Conservation (phyloP, 2,888 invertebrate species). For the Rhamnusium bicolor region DNA sequence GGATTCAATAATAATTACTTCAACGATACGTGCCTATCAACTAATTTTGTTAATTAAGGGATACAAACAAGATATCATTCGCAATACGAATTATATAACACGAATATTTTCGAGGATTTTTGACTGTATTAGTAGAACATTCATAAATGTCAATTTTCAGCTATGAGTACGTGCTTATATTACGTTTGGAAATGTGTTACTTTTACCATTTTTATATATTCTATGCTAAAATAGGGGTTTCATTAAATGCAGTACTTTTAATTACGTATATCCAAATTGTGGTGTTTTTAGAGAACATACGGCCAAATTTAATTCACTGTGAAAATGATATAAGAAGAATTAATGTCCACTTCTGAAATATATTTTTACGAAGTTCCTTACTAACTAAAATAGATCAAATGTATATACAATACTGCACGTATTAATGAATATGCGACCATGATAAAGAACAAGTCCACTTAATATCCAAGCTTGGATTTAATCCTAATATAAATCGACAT, state of each 20-base stretch:
- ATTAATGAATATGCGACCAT: no score
- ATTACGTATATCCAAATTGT: background rate
- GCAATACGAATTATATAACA: conserved; percentile 32
- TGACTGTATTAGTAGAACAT: conserved; percentile 22
- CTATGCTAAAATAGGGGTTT: background rate
- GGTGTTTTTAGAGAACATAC: background rate
- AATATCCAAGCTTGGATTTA: no score
- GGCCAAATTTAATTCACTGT: background rate
- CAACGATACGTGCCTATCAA: conserved; percentile 41
- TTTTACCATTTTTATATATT: background rate
- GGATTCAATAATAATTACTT: conserved; percentile 38
- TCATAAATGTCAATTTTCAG: conserved; percentile 21
- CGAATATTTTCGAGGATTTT: conserved; percentile 36
- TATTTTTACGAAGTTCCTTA: no score
- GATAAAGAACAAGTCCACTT: no score
- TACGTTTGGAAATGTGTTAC: background rate
- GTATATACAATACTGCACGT: no score
- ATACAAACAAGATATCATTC: conserved; percentile 40
- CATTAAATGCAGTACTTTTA: background rate
- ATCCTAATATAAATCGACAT: no score
- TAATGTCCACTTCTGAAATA: no score
- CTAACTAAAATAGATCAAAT: no score
- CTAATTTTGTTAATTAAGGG: conserved; percentile 42
- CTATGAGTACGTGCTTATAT: conserved; percentile 21
- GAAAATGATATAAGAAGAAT: background rate